Conservation (phyloP, 2,797 vertebrate genomes). For the Hemitrygon akajei region DNA sequence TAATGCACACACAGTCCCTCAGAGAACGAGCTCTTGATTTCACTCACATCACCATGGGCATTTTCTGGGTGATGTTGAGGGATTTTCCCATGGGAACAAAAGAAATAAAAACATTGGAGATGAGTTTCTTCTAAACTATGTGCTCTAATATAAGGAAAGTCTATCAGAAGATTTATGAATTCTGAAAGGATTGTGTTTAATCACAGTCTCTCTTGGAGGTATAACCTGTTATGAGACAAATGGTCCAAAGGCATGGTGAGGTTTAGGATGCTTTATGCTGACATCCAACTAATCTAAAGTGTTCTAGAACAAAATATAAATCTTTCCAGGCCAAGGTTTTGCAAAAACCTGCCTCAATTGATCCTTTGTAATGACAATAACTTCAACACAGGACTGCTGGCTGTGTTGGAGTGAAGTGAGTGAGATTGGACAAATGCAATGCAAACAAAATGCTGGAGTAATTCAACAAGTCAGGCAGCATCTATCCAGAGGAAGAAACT, state of each 20-base stretch:
- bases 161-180: background rate
- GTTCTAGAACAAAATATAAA: background rate
- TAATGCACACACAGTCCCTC: background rate
- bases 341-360: background rate
- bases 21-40: slow-evolving; percentile 19
- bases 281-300: background rate
- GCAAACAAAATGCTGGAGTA: too few species aligned
- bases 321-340: background rate
- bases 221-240: background rate
- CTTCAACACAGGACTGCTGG: too few species aligned
- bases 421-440: background rate
- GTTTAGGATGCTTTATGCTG: background rate
- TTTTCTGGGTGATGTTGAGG: background rate
- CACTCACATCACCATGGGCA: background rate
- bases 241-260: background rate
- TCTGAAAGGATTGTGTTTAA: background rate
- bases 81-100: slow-evolving; percentile 8
- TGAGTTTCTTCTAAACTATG: background rate
- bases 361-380: background rate
- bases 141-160: background rate
- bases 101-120: background rate
- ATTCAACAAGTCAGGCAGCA: too few species aligned
- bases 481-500: too few species aligned
- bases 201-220: background rate
- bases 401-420: background rate